phyloP scores from a whole-genome alignment of 2,113 vertebrate genomes.

The Copsychus sechellarum region DNA sequence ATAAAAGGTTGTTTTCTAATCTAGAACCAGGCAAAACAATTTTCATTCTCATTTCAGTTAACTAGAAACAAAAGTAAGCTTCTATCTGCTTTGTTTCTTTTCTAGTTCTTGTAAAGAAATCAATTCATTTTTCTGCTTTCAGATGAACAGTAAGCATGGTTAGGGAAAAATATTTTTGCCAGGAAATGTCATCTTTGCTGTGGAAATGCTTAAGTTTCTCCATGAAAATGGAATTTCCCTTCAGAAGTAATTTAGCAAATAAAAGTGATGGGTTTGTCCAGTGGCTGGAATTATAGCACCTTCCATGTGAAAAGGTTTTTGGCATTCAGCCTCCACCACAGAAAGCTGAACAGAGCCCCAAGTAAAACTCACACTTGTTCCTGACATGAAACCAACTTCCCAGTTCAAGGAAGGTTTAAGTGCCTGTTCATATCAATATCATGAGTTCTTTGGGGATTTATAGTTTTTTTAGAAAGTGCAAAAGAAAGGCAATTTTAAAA shows the following conservation, averaged over 20 bases:
- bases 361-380: slow-evolving; percentile 18
- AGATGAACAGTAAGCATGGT: neutral
- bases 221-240: slow-evolving; percentile 47
- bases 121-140: neutral
- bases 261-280: slow-evolving; percentile 13
- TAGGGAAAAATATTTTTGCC: neutral
- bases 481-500: neutral
- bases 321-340: slow-evolving; percentile 3
- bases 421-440: neutral
- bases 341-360: neutral
- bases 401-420: slow-evolving; percentile 13
- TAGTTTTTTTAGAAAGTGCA: neutral
- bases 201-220: slow-evolving; percentile 55
- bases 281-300: slow-evolving; percentile 38
- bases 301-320: slow-evolving; percentile 20
- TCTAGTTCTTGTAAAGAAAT: neutral
- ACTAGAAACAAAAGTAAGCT: neutral
- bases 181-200: slow-evolving; percentile 42
- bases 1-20: neutral
- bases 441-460: neutral
- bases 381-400: slow-evolving; percentile 11
- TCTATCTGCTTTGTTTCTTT: neutral
- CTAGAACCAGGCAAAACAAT: neutral
- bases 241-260: slow-evolving; percentile 16
- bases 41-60: neutral